Evolutionary conservation across 2,113 vertebrate species (phyloP), one percentile per base, ranked within the genome.

Genomic region (Phyllostomus hastatus): DNA sequence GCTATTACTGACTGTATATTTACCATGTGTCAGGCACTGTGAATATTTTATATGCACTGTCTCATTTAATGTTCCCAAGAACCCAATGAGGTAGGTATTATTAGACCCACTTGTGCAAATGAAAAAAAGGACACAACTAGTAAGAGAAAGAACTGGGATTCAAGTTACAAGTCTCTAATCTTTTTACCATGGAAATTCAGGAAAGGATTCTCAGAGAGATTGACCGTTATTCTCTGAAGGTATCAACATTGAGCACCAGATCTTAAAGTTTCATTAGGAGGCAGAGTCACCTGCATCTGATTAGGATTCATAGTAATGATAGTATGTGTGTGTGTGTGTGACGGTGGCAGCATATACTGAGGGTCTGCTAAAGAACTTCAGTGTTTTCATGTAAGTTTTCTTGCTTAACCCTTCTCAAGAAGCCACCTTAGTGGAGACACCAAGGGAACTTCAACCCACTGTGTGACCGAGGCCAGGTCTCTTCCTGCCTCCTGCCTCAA

Each of bases 341-440:
- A 33, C 70, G 38, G 48, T 76, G 35, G 38, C 81, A 22, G 48
- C 69, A 84, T 38, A 91, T 52, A 41, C 1, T 73, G 17, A 90
- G 48, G 66, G 22, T 82, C 80, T 78, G 1, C 35, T 35, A 15
- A 85, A 67, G 48, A 52, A 64, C 38, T 80, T 52, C 8, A 17
- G 9, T 82, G 31, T 88, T 50, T 95, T 86, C n/a, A 20, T 50
- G 11, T 50, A 76, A n/a, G 43, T 78, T 96, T 97, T 57, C 38
- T 82, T 84, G 88, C 52, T 88, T 96, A 82, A 82, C 38, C 54
- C 46, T 83, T 52, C 69, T 67, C 38, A 72, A n/a, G 48, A 84
- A 70, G 31, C n/a, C 35, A 79, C 19, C 19, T 88, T 86, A 66
- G 28, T 89, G 41, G 57, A 90, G 50, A 86, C 93, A 66, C 38